Evolutionary conservation across 2,888 invertebrate species (phyloP).

Genomic region (Diaperis boleti): DNA sequence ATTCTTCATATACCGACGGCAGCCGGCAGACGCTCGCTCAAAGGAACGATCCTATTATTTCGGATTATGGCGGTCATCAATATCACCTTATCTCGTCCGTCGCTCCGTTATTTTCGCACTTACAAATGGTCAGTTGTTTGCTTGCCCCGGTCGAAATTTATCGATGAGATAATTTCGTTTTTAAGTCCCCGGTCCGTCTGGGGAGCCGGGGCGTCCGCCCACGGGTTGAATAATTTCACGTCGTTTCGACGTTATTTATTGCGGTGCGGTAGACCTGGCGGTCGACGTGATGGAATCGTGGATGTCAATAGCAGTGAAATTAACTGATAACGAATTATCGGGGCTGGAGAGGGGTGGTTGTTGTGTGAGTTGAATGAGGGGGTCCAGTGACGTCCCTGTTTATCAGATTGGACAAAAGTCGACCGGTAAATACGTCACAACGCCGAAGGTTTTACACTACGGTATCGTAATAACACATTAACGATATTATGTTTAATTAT

Average conservation of each 20-base stretch:
- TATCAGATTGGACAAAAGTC: neutral
- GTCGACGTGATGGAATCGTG: slow-evolving; percentile 11
- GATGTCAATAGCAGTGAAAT: slow-evolving; percentile 15
- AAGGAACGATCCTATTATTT: slow-evolving; percentile 14
- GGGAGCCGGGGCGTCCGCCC: neutral
- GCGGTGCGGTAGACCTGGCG: neutral
- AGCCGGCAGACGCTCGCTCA: neutral
- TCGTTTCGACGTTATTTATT: slow-evolving; percentile 9
- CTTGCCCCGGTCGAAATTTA: slow-evolving; percentile 31
- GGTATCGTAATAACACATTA: too few species aligned
- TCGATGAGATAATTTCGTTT: slow-evolving; percentile 13
- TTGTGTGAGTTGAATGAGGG: too few species aligned
- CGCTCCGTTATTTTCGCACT: slow-evolving; percentile 41
- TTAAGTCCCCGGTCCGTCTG: slow-evolving; percentile 3
- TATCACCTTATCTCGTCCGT: slow-evolving; percentile 24
- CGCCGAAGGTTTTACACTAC: neutral
- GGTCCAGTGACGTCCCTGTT: too few species aligned
- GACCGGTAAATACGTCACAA: neutral
- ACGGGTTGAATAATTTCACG: neutral
- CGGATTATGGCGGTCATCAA: slow-evolving; percentile 23
- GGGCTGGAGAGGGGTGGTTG: neutral
- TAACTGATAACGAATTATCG: slow-evolving; percentile 16
- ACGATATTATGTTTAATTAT: too few species aligned
- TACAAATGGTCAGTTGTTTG: slow-evolving; percentile 33
- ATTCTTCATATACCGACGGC: neutral